Base-by-base conservation (phyloP, 2,113 vertebrate species). In the Brachirus orientalis region DNA sequence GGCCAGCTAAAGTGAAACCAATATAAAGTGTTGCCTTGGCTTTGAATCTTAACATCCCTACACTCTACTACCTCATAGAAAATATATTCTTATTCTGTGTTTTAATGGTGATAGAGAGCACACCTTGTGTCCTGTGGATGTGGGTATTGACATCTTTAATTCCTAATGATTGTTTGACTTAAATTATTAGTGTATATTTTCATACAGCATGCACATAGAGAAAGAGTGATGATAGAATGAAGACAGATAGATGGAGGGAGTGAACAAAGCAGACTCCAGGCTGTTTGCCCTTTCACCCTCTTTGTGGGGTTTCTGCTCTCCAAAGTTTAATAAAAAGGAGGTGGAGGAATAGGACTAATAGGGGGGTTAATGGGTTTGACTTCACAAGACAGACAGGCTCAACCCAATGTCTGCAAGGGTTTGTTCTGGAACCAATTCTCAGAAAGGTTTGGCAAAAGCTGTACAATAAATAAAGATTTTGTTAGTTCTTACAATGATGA, bases 321-420 rank as follows among this genome's bases (percentile, higher is more conserved):
- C n/a, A 41, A 10, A 57, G 38, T 38, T 55, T 43, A 56, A 56
- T 58, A 48, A 58, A 28, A 63, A 69, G 59, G 45, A 22, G 37
- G 37, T 1, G 58, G 17, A 63, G 63, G 52, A 54, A 17, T 52
- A 19, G 40, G 51, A 59, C 22, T 4, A 56, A 33, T 22, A 47
- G 19, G 59, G n/a, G 64, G 80, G 69, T 83, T 79, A 76, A 85
- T 77, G 73, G 41, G 67, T 79, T 79, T 82, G 66, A 85, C 79
- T 84, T 84, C 75, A 61, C 63, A 69, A 78, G 59, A 53, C 53
- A 48, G 50, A 75, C 45, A 72, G 46, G 61, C 68, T 65, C 48
- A 67, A 46, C 57, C 58, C 46, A 19, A 43, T 1, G 63, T 83
- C 65, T 83, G 68, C 48, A 35, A 13, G 38, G 43, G 60, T 72